These are phyloP conservation scores for Campylorhamphus procurvoides DNA, from an alignment of 2,113 vertebrate genomes.

Conservation along the genomic window DNA sequence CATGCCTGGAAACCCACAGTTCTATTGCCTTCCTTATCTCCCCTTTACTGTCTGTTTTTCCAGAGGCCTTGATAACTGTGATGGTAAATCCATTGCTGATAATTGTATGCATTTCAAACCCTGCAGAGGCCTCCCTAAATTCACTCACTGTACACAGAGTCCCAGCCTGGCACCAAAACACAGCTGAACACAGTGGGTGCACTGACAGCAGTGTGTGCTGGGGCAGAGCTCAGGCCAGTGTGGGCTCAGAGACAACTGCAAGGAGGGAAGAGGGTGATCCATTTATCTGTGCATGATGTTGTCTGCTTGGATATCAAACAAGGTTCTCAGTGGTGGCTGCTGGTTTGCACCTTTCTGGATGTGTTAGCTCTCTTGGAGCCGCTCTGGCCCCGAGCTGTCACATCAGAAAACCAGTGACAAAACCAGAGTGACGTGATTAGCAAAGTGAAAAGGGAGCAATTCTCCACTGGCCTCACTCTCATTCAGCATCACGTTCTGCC, in stretches of 20 bases:
- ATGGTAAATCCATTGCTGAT: neutral
- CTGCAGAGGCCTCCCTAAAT: neutral
- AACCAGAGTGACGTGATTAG: neutral
- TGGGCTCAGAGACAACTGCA: neutral
- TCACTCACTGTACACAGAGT: neutral
- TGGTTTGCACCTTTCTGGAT: neutral
- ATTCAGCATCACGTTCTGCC: neutral
- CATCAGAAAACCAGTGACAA: neutral
- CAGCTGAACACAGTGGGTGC: neutral
- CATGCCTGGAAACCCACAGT: neutral
- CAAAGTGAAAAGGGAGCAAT: conserved; percentile 36
- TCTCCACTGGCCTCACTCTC: neutral
- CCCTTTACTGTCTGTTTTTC: neutral
- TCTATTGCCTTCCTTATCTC: neutral
- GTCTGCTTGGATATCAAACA: neutral
- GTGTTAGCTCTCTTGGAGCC: neutral
- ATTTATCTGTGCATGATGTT: neutral
- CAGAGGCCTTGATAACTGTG: neutral
- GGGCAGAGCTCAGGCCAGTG: neutral
- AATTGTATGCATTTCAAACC: neutral
- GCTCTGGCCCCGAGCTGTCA: neutral
- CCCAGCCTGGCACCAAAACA: neutral
- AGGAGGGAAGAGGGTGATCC: neutral
- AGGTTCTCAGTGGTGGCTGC: neutral
- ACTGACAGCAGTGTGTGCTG: fast-evolving